Base-by-base conservation (phyloP, 2,888 invertebrate species). In the Netelia virgata region DNA sequence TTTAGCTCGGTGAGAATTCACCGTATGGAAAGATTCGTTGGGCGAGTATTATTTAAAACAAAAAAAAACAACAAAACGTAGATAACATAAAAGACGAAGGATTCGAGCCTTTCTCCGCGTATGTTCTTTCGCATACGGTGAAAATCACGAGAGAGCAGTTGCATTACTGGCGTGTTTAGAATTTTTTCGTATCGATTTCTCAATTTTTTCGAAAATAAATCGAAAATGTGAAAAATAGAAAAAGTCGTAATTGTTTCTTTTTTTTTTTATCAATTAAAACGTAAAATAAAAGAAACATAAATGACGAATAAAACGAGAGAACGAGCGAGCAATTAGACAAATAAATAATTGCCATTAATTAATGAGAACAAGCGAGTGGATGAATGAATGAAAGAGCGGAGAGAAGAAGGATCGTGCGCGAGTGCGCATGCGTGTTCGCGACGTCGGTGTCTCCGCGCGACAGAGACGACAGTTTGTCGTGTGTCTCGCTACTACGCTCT, bases 41-140 rank as follows among this genome's bases (percentile, higher is more conserved):
- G 18, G 80, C 43, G n/a, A 76, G 72, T 68, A 66, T 43, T 28
- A 28, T 47, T 47, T 47, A 41, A 43, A 69, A 68, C 1, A 75
- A 69, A 61, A 72, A 61, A 28, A 59, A 68, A 77, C 3, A 36
- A 36, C 36, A 77, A 36, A 36, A 36, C 36, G 36, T 0, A 36
- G 8, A 36, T 36, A 36, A 36, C 36, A 36, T 36, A 8, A 36
- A 36, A 36, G 6, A 36, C 23, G 23, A 20, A 79, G 43, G 55
- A 66, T 61, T 70, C 53, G 43, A 70, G 73, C 83, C 83, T 84
- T 84, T 84, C 83, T 80, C 80, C 82, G 16, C 47, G 68, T 47
- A 11, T 47, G 47, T 47, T 47, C 11, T 14, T 57, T 53, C 55
- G 23, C 14, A 10, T 83, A 74, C 75, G 83, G 78, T 83, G 53